These are phyloP conservation scores for Noctua fimbriata DNA, from an alignment of 2,888 invertebrate species.

Conservation along the genomic window DNA sequence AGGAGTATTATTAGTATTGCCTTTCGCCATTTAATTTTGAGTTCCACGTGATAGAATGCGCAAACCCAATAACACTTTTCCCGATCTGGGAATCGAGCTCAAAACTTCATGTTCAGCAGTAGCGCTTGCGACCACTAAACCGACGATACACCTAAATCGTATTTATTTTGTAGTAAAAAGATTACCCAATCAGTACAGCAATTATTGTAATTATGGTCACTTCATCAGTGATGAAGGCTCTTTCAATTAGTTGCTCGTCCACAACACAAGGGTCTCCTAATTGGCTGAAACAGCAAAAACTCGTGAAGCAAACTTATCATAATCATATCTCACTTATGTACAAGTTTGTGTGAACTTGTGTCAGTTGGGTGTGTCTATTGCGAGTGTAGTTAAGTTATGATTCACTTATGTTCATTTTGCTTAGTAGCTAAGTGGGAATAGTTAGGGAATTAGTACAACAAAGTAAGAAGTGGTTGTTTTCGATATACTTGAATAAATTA, in stretches of 20 bases:
- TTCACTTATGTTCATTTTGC: background rate
- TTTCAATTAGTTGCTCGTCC: constrained; percentile 4
- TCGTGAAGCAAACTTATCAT: constrained; percentile 17
- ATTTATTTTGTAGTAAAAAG: background rate
- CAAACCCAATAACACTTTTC: background rate
- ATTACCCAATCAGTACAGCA: background rate
- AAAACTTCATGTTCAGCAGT: background rate
- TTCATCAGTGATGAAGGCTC: background rate
- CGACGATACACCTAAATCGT: background rate
- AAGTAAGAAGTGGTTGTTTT: background rate
- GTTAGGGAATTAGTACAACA: background rate
- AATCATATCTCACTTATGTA: constrained; percentile 16
- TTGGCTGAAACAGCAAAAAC: constrained; percentile 23
- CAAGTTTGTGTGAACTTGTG: constrained; percentile 20
- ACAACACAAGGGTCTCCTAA: constrained; percentile 14
- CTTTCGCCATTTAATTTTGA: background rate
- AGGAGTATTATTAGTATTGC: background rate
- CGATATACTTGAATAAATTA: background rate
- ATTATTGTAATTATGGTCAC: background rate
- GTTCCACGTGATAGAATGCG: background rate
- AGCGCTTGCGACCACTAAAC: background rate
- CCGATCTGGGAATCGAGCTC: background rate
- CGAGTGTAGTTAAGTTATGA: background rate
- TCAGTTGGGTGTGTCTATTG: background rate
- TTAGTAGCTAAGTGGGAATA: background rate